Evolutionary conservation across 2,888 invertebrate genomes (phyloP).

Genomic region (Limnephilus auricula): DNA sequence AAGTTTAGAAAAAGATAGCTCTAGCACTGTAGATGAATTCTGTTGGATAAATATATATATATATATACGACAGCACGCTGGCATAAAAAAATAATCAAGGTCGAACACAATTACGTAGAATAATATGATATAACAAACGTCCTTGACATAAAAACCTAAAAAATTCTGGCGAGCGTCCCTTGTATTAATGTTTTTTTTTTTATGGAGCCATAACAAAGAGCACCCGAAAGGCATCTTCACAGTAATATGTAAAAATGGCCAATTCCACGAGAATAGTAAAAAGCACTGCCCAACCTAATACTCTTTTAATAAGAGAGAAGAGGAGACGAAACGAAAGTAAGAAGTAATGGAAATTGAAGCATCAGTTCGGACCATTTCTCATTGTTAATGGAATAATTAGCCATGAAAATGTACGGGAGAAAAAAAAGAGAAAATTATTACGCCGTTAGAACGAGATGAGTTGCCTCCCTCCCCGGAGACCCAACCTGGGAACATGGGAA

Average conservation of each 20-base stretch:
- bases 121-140: background rate
- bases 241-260: slow-evolving; percentile 39
- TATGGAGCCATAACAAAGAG: background rate
- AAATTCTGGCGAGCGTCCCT: background rate
- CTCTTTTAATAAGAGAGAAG: background rate
- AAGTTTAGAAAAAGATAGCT: no score
- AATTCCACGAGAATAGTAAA: slow-evolving; percentile 34
- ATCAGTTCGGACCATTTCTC: slow-evolving; percentile 60
- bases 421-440: slow-evolving; percentile 62
- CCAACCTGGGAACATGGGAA: background rate
- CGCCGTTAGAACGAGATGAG: slow-evolving; percentile 58
- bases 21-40: no score
- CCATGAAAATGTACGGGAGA: slow-evolving; percentile 54
- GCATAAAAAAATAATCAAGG: no score
- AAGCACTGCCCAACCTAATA: slow-evolving; percentile 36
- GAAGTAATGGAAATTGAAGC: slow-evolving; percentile 61
- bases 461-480: slow-evolving; percentile 2
- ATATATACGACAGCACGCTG: no score
- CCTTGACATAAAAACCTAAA: background rate
- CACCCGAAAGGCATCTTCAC: background rate
- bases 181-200: background rate
- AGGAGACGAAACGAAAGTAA: background rate
- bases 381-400: slow-evolving; percentile 67
- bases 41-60: no score
- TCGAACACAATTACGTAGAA: no score